Base-by-base conservation (phyloP, 2,797 vertebrate genomes). In the Sebastes matsubarae region DNA sequence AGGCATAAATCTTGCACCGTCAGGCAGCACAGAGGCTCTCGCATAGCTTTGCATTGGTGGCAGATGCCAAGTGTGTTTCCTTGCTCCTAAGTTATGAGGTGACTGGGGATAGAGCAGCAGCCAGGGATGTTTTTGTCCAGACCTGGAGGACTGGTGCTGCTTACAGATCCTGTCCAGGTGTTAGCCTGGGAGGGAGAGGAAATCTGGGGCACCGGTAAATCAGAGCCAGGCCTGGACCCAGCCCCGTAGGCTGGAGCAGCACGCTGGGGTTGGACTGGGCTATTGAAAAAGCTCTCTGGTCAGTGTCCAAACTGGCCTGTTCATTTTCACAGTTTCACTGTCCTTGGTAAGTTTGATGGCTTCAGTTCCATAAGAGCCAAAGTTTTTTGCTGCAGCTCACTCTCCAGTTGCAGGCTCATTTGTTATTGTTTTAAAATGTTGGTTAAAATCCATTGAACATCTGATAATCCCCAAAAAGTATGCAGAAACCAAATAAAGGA, bases 111-210 rank as follows among this genome's bases (percentile, higher is more conserved):
- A 24, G 46, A 68, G 59, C 52, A 68, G 59, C 52, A 78, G 52
- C 24, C 61, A 57, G 57, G 25, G 38, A 81, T 85, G 82, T 86
- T 92, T 87, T 78, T 67, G 29, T 85, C 68, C 77, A 76, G 50
- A 67, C 66, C 68, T 77, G 64, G 79, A 65, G 71, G 57, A 64
- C 60, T 83, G 77, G 76, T 85, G 72, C 81, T 77, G 72, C 79
- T 82, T 69, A 60, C 77, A 84, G 86, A 93, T 92, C 80, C 77
- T 88, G 64, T 84, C 85, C 91, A 92, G 91, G 90, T 94, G 92
- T 91, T 88, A 68, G 90, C 82, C 91, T 81, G 68, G 75, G 68
- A 91, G 88, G 75, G 72, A 86, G 81, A 86, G 87, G 82, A 79
- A 89, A 85, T 87, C 61, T 80, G 70, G 82, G 85, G 70, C 75